A percentile compares a stretch with the other conserved stretches of the same genome.
phyloP scores from a whole-genome alignment of 2,888 invertebrate genomes.

The Folsomia manolachei region DNA sequence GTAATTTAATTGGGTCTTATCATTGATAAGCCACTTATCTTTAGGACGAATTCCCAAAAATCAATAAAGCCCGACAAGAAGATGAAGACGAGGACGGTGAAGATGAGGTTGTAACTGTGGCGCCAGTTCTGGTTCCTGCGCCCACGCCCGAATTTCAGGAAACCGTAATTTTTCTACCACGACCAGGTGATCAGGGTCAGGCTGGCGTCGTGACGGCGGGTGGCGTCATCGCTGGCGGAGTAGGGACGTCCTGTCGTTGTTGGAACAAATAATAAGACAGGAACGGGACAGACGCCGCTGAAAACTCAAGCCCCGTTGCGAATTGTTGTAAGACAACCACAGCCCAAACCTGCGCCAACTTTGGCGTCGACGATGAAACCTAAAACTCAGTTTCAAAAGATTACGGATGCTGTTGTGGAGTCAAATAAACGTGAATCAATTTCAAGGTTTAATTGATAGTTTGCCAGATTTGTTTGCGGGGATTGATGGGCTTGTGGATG shows the following conservation, averaged over 20 bases:
- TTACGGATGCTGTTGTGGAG: slow-evolving; percentile 31
- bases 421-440: slow-evolving; percentile 36
- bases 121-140: not conserved
- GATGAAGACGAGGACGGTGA: slow-evolving; percentile 8
- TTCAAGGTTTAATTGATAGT: slow-evolving; percentile 38
- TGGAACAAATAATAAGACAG: no score
- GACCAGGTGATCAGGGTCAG: no score
- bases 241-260: no score
- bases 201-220: no score
- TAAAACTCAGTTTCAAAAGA: slow-evolving; percentile 33
- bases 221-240: no score
- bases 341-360: not conserved
- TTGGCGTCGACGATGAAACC: not conserved
- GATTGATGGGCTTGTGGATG: slow-evolving; percentile 44
- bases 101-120: not conserved
- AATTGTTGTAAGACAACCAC: not conserved
- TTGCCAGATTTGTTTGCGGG: slow-evolving; percentile 48
- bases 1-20: no score
- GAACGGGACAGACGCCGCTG: not conserved
- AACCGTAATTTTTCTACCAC: not conserved
- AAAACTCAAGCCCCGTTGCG: not conserved
- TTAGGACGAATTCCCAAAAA: not conserved
- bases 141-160: not conserved
- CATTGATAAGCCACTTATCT: not conserved
- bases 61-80: not conserved